phyloP scores from a whole-genome alignment of 64 coral and sea anemone genomes.

The Porites lutea region DNA sequence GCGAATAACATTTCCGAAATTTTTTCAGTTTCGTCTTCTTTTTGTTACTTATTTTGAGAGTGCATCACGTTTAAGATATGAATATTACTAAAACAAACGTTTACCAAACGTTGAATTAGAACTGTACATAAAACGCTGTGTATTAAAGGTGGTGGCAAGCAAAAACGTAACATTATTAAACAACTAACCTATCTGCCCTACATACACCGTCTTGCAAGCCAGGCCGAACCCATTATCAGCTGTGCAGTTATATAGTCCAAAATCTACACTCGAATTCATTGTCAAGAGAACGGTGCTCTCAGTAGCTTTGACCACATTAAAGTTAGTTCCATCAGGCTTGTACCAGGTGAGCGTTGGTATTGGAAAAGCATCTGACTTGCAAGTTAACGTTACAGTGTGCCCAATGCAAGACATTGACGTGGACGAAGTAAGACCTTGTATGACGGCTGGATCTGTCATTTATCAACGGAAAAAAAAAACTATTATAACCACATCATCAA shows the following conservation, averaged over 20 bases:
- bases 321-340: not conserved
- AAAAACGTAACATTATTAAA: too few relatives aligned
- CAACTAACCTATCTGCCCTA: not conserved
- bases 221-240: not conserved
- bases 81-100: too few relatives aligned
- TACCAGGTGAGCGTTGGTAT: conserved; percentile 7
- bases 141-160: too few relatives aligned
- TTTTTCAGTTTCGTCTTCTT: too few relatives aligned
- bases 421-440: not conserved
- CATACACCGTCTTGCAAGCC: not conserved
- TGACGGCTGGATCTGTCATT: not conserved
- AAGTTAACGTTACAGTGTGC: not conserved
- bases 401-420: not conserved
- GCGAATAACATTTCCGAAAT: too few relatives aligned
- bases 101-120: too few relatives aligned
- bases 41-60: too few relatives aligned
- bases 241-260: conserved; percentile 10
- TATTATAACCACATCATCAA: too few relatives aligned
- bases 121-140: too few relatives aligned
- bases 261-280: not conserved
- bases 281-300: not conserved
- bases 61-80: too few relatives aligned
- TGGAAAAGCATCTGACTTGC: conserved; percentile 28
- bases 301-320: not conserved
- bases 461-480: not conserved